Evolutionary conservation across 64 coral and sea anemone genomes (phyloP), one percentile per base, ranked within the genome.

Genomic region (Pachyseris speciosa): DNA sequence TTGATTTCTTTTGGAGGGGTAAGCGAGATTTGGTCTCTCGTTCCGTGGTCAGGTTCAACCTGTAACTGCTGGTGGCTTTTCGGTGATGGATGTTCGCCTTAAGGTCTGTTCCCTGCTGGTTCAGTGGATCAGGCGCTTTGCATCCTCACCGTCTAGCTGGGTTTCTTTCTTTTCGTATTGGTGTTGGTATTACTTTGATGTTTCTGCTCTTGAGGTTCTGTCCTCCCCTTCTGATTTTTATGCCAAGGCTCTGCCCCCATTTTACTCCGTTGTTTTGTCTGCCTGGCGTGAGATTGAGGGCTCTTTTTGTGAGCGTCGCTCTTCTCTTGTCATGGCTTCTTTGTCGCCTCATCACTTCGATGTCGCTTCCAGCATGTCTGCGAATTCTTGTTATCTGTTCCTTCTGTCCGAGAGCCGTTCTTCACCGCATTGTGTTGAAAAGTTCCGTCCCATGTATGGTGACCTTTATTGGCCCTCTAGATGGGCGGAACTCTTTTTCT

Each of bases 1-100:
- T n/a, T n/a, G n/a, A n/a, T n/a, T n/a, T n/a, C n/a, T n/a, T n/a
- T n/a, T n/a, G n/a, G n/a, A n/a, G n/a, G n/a, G n/a, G n/a, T n/a
- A n/a, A n/a, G n/a, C 40, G 37, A 0, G 69, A 85, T 27, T 64
- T 92, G 2, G 64, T 92, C 0, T 26, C 90, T 3, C 78, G 70
- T 7, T 5, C 1, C 0, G 39, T 28, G 9, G 68, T 84, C n/a
- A n/a, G 1, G 24, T 45, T 28, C 78, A 75, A 40, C 69, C 69
- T 32, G 8, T 37, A 2, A 22, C 60, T 7, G 0, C 53, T 19
- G 75, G 76, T 34, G 64, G 89, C 5, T 91, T 49, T 25, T 69
- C 48, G 17, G 57, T 75, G 13, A 55, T 85, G n/a, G n/a, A n/a
- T n/a, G n/a, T n/a, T n/a, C n/a, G n/a, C n/a, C n/a, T n/a, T n/a